Percentiles rank a stretch among this genome's conserved stretches.
These are phyloP conservation scores for Halocynthia roretzi DNA, from an alignment of 23 tunicate species.

Conservation along the genomic window DNA sequence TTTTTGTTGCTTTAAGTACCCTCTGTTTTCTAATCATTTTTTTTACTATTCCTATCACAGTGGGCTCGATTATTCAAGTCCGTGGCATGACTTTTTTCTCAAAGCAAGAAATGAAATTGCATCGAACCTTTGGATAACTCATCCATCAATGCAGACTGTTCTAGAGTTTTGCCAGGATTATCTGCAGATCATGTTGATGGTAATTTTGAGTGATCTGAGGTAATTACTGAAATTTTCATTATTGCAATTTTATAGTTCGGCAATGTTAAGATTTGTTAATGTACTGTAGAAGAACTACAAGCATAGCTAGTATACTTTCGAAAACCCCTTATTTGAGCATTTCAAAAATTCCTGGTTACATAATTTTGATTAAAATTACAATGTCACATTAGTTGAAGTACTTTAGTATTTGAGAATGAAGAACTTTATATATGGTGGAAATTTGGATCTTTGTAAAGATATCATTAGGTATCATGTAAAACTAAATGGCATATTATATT, in stretches of 20 bases:
- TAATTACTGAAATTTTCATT: neutral
- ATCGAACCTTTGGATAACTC: slow-evolving; percentile 75
- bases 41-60: slow-evolving; percentile 16
- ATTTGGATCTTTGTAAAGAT: too few species aligned
- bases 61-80: slow-evolving; percentile 75
- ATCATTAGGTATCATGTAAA: too few species aligned
- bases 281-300: too few species aligned
- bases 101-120: slow-evolving; percentile 42
- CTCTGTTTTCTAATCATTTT: neutral
- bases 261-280: too few species aligned
- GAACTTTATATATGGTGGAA: too few species aligned
- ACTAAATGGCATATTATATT: too few species aligned
- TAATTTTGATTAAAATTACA: neutral
- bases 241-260: too few species aligned
- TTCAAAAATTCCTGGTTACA: neutral
- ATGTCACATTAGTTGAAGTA: too few species aligned
- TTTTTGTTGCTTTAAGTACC: neutral
- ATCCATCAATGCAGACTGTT: slow-evolving; percentile 87
- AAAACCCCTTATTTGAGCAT: too few species aligned
- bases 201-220: slow-evolving; percentile 59
- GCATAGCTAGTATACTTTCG: too few species aligned
- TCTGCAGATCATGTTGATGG: slow-evolving; percentile 43
- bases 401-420: too few species aligned
- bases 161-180: slow-evolving; percentile 78
- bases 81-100: slow-evolving; percentile 75